phyloP scores from a whole-genome alignment of 2,888 invertebrate genomes.

The Bellardia bayeri region DNA sequence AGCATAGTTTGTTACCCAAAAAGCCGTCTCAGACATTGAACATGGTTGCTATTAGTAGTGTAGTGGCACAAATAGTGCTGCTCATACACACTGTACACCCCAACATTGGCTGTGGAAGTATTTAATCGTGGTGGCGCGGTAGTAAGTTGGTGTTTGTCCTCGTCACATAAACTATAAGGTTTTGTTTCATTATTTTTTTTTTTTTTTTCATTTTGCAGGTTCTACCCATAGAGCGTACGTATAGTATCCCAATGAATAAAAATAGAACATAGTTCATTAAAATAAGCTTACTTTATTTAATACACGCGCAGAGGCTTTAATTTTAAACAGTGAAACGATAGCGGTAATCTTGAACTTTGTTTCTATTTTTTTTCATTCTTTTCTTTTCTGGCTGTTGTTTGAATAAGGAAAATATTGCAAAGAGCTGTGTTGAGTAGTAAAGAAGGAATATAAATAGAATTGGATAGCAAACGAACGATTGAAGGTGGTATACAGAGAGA shows the following conservation, averaged over 20 bases:
- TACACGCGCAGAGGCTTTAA: constrained; percentile 62
- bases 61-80: constrained; percentile 74
- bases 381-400: constrained; percentile 61
- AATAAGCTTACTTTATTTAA: constrained; percentile 75
- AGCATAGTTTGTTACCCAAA: constrained; percentile 82
- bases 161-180: constrained; percentile 66
- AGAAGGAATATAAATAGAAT: constrained; percentile 34
- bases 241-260: constrained; percentile 79
- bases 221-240: constrained; percentile 75
- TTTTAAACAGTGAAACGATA: constrained; percentile 78
- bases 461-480: constrained; percentile 40
- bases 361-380: constrained; percentile 53
- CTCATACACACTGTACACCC: background rate
- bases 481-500: constrained; percentile 65
- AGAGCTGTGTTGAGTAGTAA: constrained; percentile 28
- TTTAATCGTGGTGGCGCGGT: constrained; percentile 61
- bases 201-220: constrained; percentile 46
- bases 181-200: constrained; percentile 35
- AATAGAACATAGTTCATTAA: constrained; percentile 83
- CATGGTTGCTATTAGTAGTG: constrained; percentile 72
- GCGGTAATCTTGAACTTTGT: constrained; percentile 83
- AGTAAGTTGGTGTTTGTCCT: constrained; percentile 69
- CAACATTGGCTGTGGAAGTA: constrained; percentile 65
- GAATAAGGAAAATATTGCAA: constrained; percentile 70
- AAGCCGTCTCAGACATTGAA: constrained; percentile 75